Base-by-base conservation (phyloP, 2,113 vertebrate genomes). In the Solea senegalensis region DNA sequence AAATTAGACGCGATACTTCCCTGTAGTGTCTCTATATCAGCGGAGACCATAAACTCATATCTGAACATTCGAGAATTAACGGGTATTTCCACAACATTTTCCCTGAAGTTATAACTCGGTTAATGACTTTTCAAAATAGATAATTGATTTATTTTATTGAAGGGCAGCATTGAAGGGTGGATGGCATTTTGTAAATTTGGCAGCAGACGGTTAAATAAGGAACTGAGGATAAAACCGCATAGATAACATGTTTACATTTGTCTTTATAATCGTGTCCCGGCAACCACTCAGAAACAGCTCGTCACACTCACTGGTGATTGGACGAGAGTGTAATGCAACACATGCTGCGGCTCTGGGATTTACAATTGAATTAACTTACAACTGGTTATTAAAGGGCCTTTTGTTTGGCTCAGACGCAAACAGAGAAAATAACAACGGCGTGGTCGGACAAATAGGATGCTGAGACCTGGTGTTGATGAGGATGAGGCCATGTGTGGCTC, bases 181-280 rank as follows among this genome's bases (percentile, higher is more conserved):
- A 50, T 15, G 14, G n/a, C 15, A 2, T 61, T 67, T 59, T 70
- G 56, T 9, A 60, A 74, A 72, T 1, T 8, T 4, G 15, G 2
- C 12, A 1, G 5, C 13, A 13, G 3, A 28, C 46, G 59, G 69
- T 61, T 44, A 53, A 56, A 78, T 77, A 34, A 83, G 71, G 59
- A 40, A 1, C 11, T 0, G 12, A 48, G 67, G 67, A 51, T 62
- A 11, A 54, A 58, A 26, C 53, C 51, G 40, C 4, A 1, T 9
- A 52, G 65, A 78, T 79, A 76, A 76, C 15, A n/a, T 21, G 48
- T 43, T 53, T 53, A 27, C 16, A 46, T 74, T 48, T 45, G 54
- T 87, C 75, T 87, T 80, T 60, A 55, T 59, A 53, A 26, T 62
- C 0, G 80, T 77, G 48, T 88, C 80, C 59, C 7, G 9, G 77